Base-by-base conservation (phyloP, 2,797 vertebrate genomes). In the Sciurus carolinensis region DNA sequence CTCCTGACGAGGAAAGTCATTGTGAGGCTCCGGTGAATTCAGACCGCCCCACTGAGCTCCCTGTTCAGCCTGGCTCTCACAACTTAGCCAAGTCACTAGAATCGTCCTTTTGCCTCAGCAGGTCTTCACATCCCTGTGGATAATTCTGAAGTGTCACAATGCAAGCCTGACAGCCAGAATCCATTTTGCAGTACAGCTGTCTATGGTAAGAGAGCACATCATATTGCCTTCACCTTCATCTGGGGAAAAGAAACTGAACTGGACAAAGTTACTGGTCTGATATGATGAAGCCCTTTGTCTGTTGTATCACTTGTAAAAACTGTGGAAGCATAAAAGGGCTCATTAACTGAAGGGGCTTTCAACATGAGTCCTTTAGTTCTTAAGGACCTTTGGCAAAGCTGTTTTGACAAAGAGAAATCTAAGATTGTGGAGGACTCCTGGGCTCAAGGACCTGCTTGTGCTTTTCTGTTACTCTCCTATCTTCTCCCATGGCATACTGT, bases 41-140 rank as follows among this genome's bases (percentile, higher is more conserved):
- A 52, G 84, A 57, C 87, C 4, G 12, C 69, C 79, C 96, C 96
- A 97, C 91, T 94, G 94, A 62, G 93, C 91, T 90, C 3, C 30
- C 80, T 79, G 84, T 87, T 69, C 81, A 90, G 93, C 69, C 69
- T 79, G 7, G 4, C 81, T 94, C 82, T 72, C 73, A 72, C 28
- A 44, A 83, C 91, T 91, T 90, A 90, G 85, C 87, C 75, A 80
- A 91, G 75, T 75, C 91, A 81, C 93, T 82, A 62, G 77, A 87
- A 90, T 69, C 59, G 73, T 94, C 66, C 81, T 97, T 96, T 97
- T 83, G 91, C 91, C 95, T 92, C 96, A 95, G 97, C 94, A 59
- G 80, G 96, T 69, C 94, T 84, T 83, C 93, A 59, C 73, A 77
- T 80, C 64, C 92, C 76, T 0, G 4, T 28, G 52, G 82, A 92